phyloP scores from a whole-genome alignment of 1,140 invertebrate genomes.

The Heliconius hermathena region DNA sequence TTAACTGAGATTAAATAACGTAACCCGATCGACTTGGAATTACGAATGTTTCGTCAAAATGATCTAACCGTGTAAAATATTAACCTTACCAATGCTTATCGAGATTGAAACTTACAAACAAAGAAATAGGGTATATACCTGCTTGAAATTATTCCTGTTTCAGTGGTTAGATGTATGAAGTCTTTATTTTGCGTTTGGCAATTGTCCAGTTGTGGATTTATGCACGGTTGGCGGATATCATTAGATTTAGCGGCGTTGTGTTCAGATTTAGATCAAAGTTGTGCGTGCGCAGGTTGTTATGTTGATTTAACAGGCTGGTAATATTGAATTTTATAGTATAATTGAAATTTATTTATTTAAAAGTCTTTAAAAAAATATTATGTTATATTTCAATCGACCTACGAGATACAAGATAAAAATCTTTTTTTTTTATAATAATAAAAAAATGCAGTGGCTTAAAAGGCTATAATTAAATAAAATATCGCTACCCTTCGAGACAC shows the following conservation, averaged over 20 bases:
- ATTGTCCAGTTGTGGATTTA: slow-evolving; percentile 57
- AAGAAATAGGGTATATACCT: neutral
- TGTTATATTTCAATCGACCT: no score
- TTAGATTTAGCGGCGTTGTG: slow-evolving; percentile 53
- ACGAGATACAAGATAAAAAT: no score
- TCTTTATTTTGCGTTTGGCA: slow-evolving; percentile 45
- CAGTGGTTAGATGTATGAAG: slow-evolving; percentile 8
- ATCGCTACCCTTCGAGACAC: no score
- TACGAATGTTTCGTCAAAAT: slow-evolving; percentile 6
- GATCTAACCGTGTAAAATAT: slow-evolving; percentile 12
- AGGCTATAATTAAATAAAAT: no score
- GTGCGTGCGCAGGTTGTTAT: slow-evolving; percentile 35
- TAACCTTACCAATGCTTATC: neutral
- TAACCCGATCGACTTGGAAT: slow-evolving; percentile 3
- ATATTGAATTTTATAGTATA: neutral
- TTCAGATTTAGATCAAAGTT: slow-evolving; percentile 52
- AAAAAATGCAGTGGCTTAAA: no score
- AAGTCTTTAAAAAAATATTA: neutral
- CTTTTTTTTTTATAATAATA: no score
- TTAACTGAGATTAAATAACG: slow-evolving; percentile 29
- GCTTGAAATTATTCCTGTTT: neutral
- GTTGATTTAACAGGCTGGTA: neutral
- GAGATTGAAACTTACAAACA: neutral
- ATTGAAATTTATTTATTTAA: neutral
- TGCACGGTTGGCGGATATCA: slow-evolving; percentile 57